Conservation (phyloP, 2,113 vertebrate genomes). For the Spea multiplicata region DNA sequence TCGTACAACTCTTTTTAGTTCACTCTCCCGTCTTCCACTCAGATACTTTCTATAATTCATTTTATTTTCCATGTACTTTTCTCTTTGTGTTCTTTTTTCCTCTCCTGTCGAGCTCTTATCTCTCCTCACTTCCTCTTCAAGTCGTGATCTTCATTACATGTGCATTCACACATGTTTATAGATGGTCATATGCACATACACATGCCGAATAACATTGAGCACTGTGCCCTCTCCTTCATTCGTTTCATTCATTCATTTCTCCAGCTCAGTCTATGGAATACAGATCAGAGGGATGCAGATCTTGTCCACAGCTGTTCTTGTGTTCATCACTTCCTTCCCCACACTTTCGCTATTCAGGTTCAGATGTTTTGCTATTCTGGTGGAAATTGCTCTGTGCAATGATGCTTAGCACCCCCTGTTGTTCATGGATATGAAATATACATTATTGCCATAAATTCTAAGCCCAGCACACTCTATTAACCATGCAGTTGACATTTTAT, state of each 20-base stretch:
- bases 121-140: neutral
- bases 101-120: neutral
- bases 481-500: too few species aligned
- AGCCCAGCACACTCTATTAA: neutral
- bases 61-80: neutral
- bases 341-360: neutral
- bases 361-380: neutral
- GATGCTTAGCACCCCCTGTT: neutral
- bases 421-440: neutral
- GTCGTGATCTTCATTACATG: too few species aligned
- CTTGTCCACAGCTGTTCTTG: neutral
- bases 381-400: neutral
- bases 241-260: conserved; percentile 14
- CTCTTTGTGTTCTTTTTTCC: neutral
- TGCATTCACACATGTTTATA: too few species aligned
- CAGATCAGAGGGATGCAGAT: conserved; percentile 12
- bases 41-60: too few species aligned
- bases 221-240: neutral
- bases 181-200: too few species aligned
- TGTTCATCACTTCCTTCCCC: neutral
- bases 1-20: too few species aligned
- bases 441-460: neutral
- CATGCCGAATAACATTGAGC: too few species aligned
- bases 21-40: too few species aligned
- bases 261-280: neutral